A percentile compares a stretch with the other conserved stretches of the same genome.
Conservation (phyloP, 30 jellyfish, hydroid and myxozoan genomes). For the Hydractinia echinata region DNA sequence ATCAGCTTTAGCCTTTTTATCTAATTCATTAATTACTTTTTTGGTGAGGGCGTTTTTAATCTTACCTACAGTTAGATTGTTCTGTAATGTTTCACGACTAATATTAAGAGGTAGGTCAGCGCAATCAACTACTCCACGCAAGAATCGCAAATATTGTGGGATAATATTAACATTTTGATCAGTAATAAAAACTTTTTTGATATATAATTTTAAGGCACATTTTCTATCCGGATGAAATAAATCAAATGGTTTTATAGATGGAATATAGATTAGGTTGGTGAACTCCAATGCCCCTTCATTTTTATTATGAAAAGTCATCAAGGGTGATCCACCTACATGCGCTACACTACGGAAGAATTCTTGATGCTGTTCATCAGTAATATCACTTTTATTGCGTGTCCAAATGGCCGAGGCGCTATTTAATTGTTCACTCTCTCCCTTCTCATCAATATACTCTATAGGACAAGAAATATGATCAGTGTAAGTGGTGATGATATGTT, state of each 20-base stretch:
- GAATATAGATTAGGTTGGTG: not conserved
- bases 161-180: not conserved
- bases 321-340: not conserved
- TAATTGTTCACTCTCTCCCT: too few species aligned
- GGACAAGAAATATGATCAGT: too few species aligned
- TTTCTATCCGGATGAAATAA: not conserved
- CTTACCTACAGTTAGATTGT: too few species aligned
- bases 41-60: not conserved
- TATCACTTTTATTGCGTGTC: not conserved
- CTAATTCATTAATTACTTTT: not conserved
- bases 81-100: not conserved
- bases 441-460: too few species aligned
- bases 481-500: too few species aligned
- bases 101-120: not conserved
- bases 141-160: not conserved
- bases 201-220: not conserved
- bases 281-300: not conserved
- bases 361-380: not conserved
- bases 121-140: not conserved
- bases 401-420: not conserved
- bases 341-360: not conserved
- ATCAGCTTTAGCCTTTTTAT: not conserved
- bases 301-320: not conserved
- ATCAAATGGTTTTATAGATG: not conserved
- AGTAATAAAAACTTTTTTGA: too few species aligned